Evolutionary conservation across 2,888 invertebrate genomes (phyloP).

Genomic region (Melikaiella ostensackeni): DNA sequence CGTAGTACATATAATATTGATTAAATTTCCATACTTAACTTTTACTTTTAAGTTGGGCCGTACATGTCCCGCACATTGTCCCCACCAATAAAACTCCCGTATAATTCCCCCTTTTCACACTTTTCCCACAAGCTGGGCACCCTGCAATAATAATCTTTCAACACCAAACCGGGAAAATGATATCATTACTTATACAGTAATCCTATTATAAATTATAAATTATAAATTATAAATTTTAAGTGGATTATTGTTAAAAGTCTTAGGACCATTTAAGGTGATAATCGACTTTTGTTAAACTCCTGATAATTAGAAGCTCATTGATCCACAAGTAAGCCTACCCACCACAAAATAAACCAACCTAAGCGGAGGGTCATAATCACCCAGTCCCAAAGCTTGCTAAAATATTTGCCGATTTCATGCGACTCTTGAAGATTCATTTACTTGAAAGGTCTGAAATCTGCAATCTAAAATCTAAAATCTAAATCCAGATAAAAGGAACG

Average conservation of each 20-base stretch:
- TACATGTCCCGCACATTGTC: no score
- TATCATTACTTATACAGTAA: no score
- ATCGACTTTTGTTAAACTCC: neutral
- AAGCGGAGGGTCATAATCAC: neutral
- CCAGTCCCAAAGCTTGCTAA: neutral
- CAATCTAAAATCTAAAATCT: neutral
- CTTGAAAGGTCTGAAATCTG: neutral
- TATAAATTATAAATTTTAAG: neutral
- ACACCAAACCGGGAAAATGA: no score
- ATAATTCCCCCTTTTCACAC: no score
- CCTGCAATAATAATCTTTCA: no score
- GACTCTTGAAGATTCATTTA: neutral
- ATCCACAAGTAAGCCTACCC: neutral
- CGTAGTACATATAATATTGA: no score
- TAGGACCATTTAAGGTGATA: neutral
- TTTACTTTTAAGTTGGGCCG: no score
- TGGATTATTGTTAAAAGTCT: neutral
- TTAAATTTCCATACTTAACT: no score
- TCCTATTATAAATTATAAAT: neutral
- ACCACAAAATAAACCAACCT: neutral
- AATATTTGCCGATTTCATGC: neutral
- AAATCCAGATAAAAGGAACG: neutral
- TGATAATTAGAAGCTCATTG: conserved; percentile 1
- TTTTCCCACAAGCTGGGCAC: no score
- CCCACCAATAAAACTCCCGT: no score